Evolutionary conservation across 2,797 vertebrate genomes (phyloP), one percentile per base, ranked within the genome.

Genomic region (Sebastolobus altivelis): DNA sequence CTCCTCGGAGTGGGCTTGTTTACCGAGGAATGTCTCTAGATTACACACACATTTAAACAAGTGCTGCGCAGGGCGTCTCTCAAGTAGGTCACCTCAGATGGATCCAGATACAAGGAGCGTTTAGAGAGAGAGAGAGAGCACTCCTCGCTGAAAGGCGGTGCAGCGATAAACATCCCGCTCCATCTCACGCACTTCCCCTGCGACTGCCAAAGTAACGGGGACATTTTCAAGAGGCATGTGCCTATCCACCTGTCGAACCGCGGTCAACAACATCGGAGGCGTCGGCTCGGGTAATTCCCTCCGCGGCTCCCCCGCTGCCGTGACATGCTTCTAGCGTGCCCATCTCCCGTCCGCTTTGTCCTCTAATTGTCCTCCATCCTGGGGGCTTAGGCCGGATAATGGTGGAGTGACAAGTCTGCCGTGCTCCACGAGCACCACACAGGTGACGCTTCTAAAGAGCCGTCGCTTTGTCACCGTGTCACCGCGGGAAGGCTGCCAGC

Each of bases 31-130:
- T 40, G 76, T 78, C 80, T 87, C 83, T 55, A 61, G 73, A 88
- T 85, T 79, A 81, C 75, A 82, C 82, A 77, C 54, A 43, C 77
- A 80, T 77, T 91, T 81, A 81, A 90, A 90, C 84, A 83, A 88
- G 81, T 55, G 79, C 79, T n/a, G 70, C 9, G 59, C 67, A 52
- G 76, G 78, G 65, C 18, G 20, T 67, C 74, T 87, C 81, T 77
- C 74, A 83, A 86, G 88, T 79, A 86, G 88, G 77, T 75, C 80
- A 87, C 60, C 80, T 83, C 75, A 80, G 63, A 87, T 59, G 74
- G 75, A 83, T 83, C 63, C 59, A 18, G 68, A 78, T 58, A 70
- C 72, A 75, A 65, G 20, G 49, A 83, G 72, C 16, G 13, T 81
- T 77, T 70, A 52, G 72, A 79, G 46, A 46, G 43, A 79, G 46